Conservation (phyloP, 2,888 invertebrate genomes). For the Leuctra nigra region DNA sequence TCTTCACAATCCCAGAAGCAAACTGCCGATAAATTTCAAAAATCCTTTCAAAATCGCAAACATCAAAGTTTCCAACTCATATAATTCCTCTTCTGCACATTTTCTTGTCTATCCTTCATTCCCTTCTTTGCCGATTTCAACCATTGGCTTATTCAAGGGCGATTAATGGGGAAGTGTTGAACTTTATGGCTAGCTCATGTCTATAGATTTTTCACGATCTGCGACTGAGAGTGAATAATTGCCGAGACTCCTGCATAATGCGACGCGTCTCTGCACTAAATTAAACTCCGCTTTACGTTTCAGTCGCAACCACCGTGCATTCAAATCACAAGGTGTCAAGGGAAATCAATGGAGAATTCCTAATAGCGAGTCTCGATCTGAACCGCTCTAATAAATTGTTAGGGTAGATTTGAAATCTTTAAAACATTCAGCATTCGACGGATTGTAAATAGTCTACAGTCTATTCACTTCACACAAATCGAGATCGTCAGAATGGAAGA, state of each 20-base stretch:
- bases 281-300: slow-evolving; percentile 18
- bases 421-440: no score
- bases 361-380: slow-evolving; percentile 4
- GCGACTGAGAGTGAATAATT: slow-evolving; percentile 20
- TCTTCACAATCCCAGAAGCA: slow-evolving; percentile 20
- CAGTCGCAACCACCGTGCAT: slow-evolving; percentile 12
- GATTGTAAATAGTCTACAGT: no score
- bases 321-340: slow-evolving; percentile 20
- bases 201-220: slow-evolving; percentile 26
- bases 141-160: slow-evolving; percentile 25
- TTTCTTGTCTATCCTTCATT: slow-evolving; percentile 8
- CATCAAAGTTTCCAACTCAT: slow-evolving; percentile 23
- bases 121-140: slow-evolving; percentile 15
- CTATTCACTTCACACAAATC: no score
- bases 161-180: slow-evolving; percentile 28
- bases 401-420: not conserved
- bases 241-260: slow-evolving; percentile 20
- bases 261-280: slow-evolving; percentile 19
- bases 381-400: slow-evolving; percentile 10
- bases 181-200: slow-evolving; percentile 26
- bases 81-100: slow-evolving; percentile 20
- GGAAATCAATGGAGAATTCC: slow-evolving; percentile 20
- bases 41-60: slow-evolving; percentile 23
- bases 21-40: slow-evolving; percentile 26
- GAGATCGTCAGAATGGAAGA: no score